A percentile compares a stretch with the other conserved stretches of the same genome.
These are phyloP conservation scores for Listrodromus nycthemerus DNA, from an alignment of 2,888 invertebrate genomes.

Conservation along the genomic window DNA sequence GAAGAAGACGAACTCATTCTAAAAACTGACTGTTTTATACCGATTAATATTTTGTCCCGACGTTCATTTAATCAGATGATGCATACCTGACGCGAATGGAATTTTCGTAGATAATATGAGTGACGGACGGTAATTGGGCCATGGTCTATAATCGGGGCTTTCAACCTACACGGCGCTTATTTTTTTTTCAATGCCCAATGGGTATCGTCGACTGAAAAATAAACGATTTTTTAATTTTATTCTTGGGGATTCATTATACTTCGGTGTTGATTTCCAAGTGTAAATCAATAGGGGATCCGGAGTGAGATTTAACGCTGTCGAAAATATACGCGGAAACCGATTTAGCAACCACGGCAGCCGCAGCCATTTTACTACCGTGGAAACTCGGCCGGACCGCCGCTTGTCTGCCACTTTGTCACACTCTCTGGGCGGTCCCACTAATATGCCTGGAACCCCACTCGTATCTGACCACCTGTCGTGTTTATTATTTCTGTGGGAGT, in stretches of 20 bases:
- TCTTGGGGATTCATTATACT: not conserved
- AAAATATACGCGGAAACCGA: slow-evolving; percentile 35
- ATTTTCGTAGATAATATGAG: too few species aligned
- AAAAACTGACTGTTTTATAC: too few species aligned
- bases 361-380: slow-evolving; percentile 41
- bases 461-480: slow-evolving; percentile 70
- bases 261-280: not conserved
- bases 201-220: not conserved
- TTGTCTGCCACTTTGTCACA: slow-evolving; percentile 66
- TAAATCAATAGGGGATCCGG: slow-evolving; percentile 5
- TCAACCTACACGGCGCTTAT: not conserved
- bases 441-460: slow-evolving; percentile 60
- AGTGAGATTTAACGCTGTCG: not conserved
- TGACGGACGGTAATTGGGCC: too few species aligned
- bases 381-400: slow-evolving; percentile 56
- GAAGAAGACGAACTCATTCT: too few species aligned
- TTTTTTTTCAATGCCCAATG: not conserved
- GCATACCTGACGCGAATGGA: too few species aligned
- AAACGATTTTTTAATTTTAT: not conserved
- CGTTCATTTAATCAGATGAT: too few species aligned
- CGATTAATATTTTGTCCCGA: too few species aligned
- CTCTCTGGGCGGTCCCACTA: slow-evolving; percentile 66
- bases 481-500: slow-evolving; percentile 63
- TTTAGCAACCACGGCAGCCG: slow-evolving; percentile 19
- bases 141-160: too few species aligned